These are phyloP conservation scores for Apodemia zela DNA, from an alignment of 2,888 invertebrate genomes.

Conservation along the genomic window DNA sequence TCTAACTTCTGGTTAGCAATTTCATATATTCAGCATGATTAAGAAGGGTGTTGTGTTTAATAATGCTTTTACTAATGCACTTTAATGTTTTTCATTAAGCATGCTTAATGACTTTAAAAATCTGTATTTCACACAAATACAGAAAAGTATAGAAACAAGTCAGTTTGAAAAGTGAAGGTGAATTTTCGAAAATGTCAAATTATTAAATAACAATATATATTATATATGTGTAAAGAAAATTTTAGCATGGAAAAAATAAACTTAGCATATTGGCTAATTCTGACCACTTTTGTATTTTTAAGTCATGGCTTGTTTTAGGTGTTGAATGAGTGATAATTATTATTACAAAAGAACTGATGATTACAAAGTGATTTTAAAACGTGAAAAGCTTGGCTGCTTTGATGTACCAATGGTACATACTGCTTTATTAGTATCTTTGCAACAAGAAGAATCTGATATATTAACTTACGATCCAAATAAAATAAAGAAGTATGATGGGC, in stretches of 20 bases:
- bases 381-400: constrained; percentile 86
- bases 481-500: constrained; percentile 84
- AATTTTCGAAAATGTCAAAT: too few relatives aligned
- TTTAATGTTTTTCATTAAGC: too few relatives aligned
- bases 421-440: constrained; percentile 89
- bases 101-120: too few relatives aligned
- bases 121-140: too few relatives aligned
- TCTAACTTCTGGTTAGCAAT: constrained; percentile 93
- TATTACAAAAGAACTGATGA: constrained; percentile 91
- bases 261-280: too few relatives aligned
- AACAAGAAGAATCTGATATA: constrained; percentile 73
- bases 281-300: not conserved
- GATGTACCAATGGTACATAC: constrained; percentile 95
- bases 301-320: constrained; percentile 22
- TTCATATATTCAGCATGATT: constrained; percentile 14
- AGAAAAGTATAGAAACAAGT: too few relatives aligned
- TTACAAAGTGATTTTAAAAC: constrained; percentile 89
- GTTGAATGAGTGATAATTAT: constrained; percentile 76
- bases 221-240: too few relatives aligned
- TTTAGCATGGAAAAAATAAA: too few relatives aligned
- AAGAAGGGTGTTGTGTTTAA: not conserved
- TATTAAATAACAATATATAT: too few relatives aligned
- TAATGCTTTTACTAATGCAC: not conserved
- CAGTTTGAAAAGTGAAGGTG: too few relatives aligned
- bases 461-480: constrained; percentile 88